A percentile compares a stretch with the other conserved stretches of the same genome.
phyloP scores from a whole-genome alignment of 1,140 invertebrate genomes.

The Saccostrea glomerata region DNA sequence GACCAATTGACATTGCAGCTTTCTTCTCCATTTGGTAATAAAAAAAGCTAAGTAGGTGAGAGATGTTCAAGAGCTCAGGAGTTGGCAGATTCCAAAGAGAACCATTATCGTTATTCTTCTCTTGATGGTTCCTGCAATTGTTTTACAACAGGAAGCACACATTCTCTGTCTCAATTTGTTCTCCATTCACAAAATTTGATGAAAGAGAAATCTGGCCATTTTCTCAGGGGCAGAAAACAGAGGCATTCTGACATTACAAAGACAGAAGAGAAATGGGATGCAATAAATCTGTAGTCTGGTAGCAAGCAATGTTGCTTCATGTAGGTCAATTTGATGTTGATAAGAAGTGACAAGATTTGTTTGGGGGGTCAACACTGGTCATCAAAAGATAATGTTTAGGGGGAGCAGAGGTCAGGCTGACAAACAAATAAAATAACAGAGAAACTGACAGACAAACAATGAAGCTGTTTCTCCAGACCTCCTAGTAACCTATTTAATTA shows the following conservation, averaged over 20 bases:
- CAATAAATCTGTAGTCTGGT: conserved; percentile 14
- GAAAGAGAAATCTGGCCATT: conserved; percentile 22
- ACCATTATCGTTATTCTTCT: conserved; percentile 11
- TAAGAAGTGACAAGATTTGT: background rate
- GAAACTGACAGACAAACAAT: conserved; percentile 13
- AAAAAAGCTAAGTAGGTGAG: background rate
- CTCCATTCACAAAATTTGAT: conserved; percentile 19
- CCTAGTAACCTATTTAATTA: conserved; percentile 5
- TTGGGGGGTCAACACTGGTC: conserved; percentile 2
- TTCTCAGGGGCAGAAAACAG: conserved; percentile 11
- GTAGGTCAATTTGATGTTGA: conserved; percentile 19
- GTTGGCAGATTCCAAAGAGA: background rate
- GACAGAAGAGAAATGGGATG: background rate
- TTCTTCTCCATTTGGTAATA: conserved; percentile 31
- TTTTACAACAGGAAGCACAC: conserved; percentile 22
- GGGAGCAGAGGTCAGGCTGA: background rate
- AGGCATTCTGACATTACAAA: background rate
- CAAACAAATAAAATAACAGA: conserved; percentile 12
- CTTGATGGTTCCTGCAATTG: conserved; percentile 30
- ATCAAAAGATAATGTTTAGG: conserved; percentile 21
- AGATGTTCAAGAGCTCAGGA: background rate
- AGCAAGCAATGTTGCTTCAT: conserved; percentile 28
- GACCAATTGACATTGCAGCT: background rate
- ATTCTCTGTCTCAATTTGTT: background rate
- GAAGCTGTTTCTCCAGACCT: background rate